phyloP scores from a whole-genome alignment of 1,140 invertebrate genomes.

The Saxidomus purpurata region DNA sequence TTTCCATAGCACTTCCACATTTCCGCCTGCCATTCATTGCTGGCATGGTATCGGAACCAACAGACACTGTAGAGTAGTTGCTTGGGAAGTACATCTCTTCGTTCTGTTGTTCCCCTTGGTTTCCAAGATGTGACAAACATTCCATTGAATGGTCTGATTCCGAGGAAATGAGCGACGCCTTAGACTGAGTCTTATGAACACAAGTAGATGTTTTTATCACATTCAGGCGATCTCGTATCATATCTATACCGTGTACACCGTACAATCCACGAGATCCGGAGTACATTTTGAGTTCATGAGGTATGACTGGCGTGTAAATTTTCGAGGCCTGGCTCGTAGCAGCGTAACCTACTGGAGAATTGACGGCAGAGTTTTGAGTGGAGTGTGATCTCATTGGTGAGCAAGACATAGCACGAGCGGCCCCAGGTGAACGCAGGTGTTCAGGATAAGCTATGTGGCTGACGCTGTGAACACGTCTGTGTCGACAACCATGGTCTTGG shows the following conservation, averaged over 20 bases:
- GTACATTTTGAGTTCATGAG: constrained; percentile 69
- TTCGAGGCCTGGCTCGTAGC: constrained; percentile 57
- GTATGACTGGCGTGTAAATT: constrained; percentile 76
- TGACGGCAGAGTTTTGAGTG: constrained; percentile 63
- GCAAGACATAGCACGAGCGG: constrained; percentile 78
- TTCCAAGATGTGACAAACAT: constrained; percentile 73
- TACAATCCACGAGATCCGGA: constrained; percentile 54
- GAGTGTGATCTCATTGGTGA: constrained; percentile 73
- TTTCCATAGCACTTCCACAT: constrained; percentile 58
- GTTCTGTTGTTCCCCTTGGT: constrained; percentile 67
- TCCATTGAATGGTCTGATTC: constrained; percentile 84
- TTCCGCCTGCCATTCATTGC: constrained; percentile 70
- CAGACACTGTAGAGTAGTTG: constrained; percentile 81
- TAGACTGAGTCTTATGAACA: constrained; percentile 80
- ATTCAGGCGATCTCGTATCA: constrained; percentile 62
- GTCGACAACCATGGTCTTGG: constrained; percentile 76
- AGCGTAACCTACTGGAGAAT: constrained; percentile 69
- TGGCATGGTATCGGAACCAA: constrained; percentile 80
- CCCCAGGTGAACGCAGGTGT: constrained; percentile 70
- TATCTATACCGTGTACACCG: constrained; percentile 62
- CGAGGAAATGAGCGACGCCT: constrained; percentile 79
- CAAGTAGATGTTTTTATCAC: constrained; percentile 69
- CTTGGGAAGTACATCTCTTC: constrained; percentile 78
- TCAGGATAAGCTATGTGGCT: constrained; percentile 79
- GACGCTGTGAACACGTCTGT: constrained; percentile 82